phyloP scores from a whole-genome alignment of 2,888 invertebrate genomes.

The Pimpla rufipes region DNA sequence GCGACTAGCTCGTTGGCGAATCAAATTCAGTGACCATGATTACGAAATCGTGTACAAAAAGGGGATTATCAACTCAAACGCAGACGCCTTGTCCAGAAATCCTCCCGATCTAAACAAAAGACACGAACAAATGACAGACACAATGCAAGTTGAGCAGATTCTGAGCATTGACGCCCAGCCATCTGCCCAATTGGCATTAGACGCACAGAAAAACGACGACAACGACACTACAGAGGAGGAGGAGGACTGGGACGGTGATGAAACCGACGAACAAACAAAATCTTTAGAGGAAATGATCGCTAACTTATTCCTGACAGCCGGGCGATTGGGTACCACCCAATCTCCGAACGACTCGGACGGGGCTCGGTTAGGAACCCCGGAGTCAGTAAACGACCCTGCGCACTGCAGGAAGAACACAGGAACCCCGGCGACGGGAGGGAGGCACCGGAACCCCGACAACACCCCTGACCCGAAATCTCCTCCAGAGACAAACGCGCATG shows the following conservation, averaged over 20 bases:
- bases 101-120: conserved; percentile 39
- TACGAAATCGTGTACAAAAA: conserved; percentile 62
- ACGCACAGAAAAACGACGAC: not conserved
- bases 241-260: conserved; percentile 12
- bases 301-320: conserved; percentile 7
- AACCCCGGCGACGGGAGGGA: no score
- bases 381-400: not conserved
- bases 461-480: not conserved
- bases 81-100: conserved; percentile 50
- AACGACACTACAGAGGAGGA: not conserved
- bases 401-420: not conserved
- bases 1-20: conserved; percentile 72
- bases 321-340: not conserved
- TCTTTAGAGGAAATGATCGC: not conserved
- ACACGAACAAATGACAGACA: not conserved
- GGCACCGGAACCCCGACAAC: not conserved
- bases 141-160: conserved; percentile 16
- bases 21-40: conserved; percentile 62
- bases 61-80: conserved; percentile 41
- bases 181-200: not conserved
- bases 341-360: not conserved
- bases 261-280: no score
- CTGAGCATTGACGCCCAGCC: conserved; percentile 9
- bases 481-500: not conserved
- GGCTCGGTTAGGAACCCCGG: no score